phyloP scores from a whole-genome alignment of 2,888 invertebrate genomes.

The Habroteleia sp. region DNA sequence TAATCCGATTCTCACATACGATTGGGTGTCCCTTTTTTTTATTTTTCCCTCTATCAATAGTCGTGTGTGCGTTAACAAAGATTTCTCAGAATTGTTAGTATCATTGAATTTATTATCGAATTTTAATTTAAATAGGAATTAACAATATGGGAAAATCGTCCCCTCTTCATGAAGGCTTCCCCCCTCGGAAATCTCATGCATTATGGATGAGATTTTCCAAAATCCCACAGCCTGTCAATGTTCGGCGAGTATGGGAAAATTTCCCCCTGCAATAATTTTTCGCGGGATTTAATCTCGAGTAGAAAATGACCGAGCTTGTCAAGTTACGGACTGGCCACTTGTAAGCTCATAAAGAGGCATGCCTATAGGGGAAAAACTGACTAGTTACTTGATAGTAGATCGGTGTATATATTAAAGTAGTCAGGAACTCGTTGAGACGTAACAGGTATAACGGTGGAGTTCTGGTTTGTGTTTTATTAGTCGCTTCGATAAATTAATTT shows the following conservation, averaged over 20 bases:
- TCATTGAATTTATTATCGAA: conserved; percentile 28
- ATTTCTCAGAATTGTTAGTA: conserved; percentile 20
- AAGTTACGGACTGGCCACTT: conserved; percentile 47
- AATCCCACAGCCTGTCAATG: conserved; percentile 43
- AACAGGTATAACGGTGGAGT: conserved; percentile 30
- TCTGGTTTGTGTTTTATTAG: conserved; percentile 23
- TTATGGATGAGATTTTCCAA: conserved; percentile 49
- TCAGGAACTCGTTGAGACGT: conserved; percentile 34
- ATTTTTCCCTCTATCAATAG: conserved; percentile 27
- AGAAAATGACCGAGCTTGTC: conserved; percentile 51
- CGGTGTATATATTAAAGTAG: conserved; percentile 34
- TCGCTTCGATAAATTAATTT: conserved; percentile 16
- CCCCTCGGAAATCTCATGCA: conserved; percentile 35
- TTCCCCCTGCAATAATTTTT: conserved; percentile 46
- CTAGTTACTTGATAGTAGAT: conserved; percentile 33
- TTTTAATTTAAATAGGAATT: conserved; percentile 44
- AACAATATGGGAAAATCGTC: conserved; percentile 51
- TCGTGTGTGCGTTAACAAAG: conserved; percentile 35
- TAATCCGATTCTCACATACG: conserved; percentile 18
- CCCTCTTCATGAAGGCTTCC: conserved; percentile 10
- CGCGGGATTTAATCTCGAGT: conserved; percentile 50
- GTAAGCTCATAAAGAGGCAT: conserved; percentile 48
- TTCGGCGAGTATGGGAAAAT: conserved; percentile 33
- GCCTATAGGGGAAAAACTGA: conserved; percentile 46
- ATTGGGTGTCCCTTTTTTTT: conserved; percentile 1